A percentile compares a stretch with the other conserved stretches of the same genome.
Conservation (phyloP, 2,888 invertebrate genomes). For the Euspilapteryx auroguttella region DNA sequence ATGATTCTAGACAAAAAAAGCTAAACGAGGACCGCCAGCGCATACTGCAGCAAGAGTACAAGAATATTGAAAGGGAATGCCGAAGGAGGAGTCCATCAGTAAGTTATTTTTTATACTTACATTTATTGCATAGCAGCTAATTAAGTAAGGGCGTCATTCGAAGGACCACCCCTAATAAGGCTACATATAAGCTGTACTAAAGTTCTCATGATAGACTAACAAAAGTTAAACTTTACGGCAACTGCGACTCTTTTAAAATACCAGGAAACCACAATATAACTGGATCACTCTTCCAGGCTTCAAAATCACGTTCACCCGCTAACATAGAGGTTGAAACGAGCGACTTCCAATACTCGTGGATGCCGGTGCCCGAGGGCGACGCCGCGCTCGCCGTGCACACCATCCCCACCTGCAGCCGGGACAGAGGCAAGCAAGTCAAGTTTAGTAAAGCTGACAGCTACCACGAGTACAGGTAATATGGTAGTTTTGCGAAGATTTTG, state of each 20-base stretch:
- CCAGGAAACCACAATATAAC: background rate
- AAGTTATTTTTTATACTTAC: too few species aligned
- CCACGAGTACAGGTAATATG: conserved; percentile 49
- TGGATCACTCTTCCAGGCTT: background rate
- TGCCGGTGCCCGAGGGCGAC: conserved; percentile 48
- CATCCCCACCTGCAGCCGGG: conserved; percentile 25
- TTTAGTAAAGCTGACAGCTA: conserved; percentile 42
- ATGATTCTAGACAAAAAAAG: conserved; percentile 26
- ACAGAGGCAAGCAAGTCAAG: conserved; percentile 31
- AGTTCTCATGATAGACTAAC: too few species aligned
- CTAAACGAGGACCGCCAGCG: conserved; percentile 27
- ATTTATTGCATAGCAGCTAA: too few species aligned
- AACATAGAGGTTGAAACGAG: conserved; percentile 15
- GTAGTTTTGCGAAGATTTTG: too few species aligned
- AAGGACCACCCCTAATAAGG: too few species aligned
- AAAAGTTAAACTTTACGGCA: too few species aligned
- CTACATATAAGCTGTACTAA: too few species aligned
- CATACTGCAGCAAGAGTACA: conserved; percentile 35
- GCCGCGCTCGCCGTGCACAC: conserved; percentile 34
- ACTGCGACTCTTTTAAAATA: too few species aligned
- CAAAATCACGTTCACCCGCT: conserved; percentile 7
- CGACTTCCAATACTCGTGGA: conserved; percentile 44
- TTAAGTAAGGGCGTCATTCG: too few species aligned
- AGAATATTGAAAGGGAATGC: conserved; percentile 28
- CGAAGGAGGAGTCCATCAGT: conserved; percentile 7